phyloP scores from a whole-genome alignment of 1,140 invertebrate genomes.

The Heliconius eleuchia region DNA sequence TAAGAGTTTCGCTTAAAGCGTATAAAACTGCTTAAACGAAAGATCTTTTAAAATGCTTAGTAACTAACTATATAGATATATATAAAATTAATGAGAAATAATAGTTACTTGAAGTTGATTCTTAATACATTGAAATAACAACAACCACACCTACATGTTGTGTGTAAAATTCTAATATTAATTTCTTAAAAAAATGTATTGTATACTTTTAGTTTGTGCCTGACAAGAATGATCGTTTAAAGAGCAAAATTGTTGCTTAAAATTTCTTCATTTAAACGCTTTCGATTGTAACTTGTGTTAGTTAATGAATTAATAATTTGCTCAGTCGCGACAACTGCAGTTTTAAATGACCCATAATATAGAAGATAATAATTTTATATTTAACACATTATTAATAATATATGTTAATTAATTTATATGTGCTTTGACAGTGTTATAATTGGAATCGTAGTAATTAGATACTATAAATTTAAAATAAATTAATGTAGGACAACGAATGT shows the following conservation, averaged over 20 bases:
- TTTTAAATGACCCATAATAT: background rate
- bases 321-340: background rate
- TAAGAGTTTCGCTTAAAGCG: too few species aligned
- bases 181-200: too few species aligned
- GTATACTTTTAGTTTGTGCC: too few species aligned
- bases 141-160: too few species aligned
- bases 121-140: too few species aligned
- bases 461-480: background rate
- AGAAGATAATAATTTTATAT: background rate
- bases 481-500: background rate
- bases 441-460: background rate
- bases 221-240: too few species aligned
- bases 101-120: too few species aligned
- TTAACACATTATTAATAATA: background rate
- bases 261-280: background rate
- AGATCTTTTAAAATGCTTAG: too few species aligned
- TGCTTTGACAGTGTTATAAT: background rate
- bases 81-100: too few species aligned
- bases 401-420: background rate
- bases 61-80: too few species aligned
- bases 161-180: too few species aligned
- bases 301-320: slow-evolving; percentile 4
- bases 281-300: slow-evolving; percentile 26
- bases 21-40: too few species aligned
- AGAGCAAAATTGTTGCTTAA: background rate